phyloP scores from a whole-genome alignment of 2,888 invertebrate genomes.

The Coleophora deauratella region DNA sequence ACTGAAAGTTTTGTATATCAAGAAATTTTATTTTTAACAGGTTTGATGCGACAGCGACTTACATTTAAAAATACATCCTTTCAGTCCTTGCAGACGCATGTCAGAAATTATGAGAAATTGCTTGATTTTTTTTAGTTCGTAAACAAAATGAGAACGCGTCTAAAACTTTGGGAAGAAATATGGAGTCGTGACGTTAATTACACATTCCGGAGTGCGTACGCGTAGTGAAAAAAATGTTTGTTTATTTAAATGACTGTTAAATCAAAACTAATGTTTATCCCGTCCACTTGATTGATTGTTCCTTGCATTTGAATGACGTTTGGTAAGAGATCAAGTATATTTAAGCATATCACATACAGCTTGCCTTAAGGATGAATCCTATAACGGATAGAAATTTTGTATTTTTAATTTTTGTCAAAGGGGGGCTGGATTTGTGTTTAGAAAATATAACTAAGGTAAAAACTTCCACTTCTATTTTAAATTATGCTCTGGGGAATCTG shows the following conservation, averaged over 20 bases:
- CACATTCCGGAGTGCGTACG: conserved; percentile 30
- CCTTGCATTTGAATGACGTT: conserved; percentile 32
- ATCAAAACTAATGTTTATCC: conserved; percentile 55
- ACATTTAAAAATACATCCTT: too few relatives aligned
- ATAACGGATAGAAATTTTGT: not conserved
- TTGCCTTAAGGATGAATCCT: conserved; percentile 5
- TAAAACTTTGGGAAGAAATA: conserved; percentile 29
- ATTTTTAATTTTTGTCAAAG: too few relatives aligned
- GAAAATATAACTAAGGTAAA: too few relatives aligned
- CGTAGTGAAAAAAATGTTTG: conserved; percentile 39
- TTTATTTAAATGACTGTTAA: conserved; percentile 54
- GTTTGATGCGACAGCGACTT: too few relatives aligned
- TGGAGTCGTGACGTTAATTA: conserved; percentile 52
- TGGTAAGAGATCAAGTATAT: not conserved
- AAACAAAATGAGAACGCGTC: conserved; percentile 21
- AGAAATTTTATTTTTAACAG: too few relatives aligned
- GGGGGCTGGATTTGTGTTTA: too few relatives aligned
- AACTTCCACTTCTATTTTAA: too few relatives aligned
- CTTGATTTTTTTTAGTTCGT: conserved; percentile 14
- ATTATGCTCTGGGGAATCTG: too few relatives aligned
- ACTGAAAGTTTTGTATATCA: too few relatives aligned
- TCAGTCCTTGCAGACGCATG: conserved; percentile 1
- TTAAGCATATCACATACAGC: too few relatives aligned
- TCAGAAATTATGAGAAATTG: conserved; percentile 25
- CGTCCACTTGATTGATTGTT: conserved; percentile 53